Base-by-base conservation (phyloP, 2,888 invertebrate genomes). In the Hyles lineata region DNA sequence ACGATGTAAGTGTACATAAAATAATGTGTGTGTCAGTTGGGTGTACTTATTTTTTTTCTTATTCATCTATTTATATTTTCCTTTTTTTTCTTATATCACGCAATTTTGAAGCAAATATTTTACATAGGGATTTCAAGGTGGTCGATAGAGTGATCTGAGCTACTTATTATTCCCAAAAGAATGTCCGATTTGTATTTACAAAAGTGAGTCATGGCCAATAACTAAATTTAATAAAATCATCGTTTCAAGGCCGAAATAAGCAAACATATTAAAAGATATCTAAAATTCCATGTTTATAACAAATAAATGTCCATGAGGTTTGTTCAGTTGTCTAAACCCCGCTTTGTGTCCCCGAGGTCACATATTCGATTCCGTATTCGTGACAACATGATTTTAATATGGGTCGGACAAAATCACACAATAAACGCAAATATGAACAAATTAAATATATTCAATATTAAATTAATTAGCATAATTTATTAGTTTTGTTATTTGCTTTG, bases 261-360 rank as follows among this genome's bases (percentile, higher is more conserved):
- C 25, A 43, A 21, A 23, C 17, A 5, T 21, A 43, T 67, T 23
- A 35, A 21, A 35, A 21, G n/a, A 21, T 43, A 55, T 55, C n/a
- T n/a, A n/a, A 52, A 52, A 15, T 52, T 52, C 19, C 8, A 17
- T 55, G 55, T n/a, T 55, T 43, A 43, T 2, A 11, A 5, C 61
- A 32, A 67, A 67, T 67, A 43, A 2, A 35, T 21, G 21, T n/a
- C 19, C 21, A 43, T n/a, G 21, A 23, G 43, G 67, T 67, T 67
- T 67, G 23, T 23, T 67, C 67, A 67, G 67, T 50, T 67, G 67
- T 9, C 43, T 67, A 50, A 50, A 50, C 43, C 15, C 35, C 23
- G 67, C 67, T 67, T 67, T 63, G 63, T 63, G 63, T 17, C 15
- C 7, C 15, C 43, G 50, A 67, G 67, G 67, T 67, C 67, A 50